Evolutionary conservation across 2,797 vertebrate species (phyloP).

Genomic region (Tadarida brasiliensis): DNA sequence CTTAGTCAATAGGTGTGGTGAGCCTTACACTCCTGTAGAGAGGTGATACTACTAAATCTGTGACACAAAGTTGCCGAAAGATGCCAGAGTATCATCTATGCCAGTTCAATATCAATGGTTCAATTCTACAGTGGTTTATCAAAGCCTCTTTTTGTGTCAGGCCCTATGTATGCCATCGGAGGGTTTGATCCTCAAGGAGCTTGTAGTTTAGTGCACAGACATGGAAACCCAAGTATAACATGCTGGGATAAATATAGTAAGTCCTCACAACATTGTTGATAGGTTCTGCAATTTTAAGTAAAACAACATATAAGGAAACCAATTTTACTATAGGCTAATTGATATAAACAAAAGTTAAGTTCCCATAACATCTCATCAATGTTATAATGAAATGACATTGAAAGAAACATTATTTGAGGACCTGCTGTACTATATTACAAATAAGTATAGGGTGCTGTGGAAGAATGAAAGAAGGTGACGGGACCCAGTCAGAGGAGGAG

Average conservation of each 20-base stretch:
- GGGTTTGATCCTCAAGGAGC: conserved; percentile 8
- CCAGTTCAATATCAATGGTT: conserved; percentile 34
- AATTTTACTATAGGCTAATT: not conserved
- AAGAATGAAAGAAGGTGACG: not conserved
- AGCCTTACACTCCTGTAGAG: conserved; percentile 4
- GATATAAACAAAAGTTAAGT: not conserved
- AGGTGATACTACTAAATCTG: conserved; percentile 4
- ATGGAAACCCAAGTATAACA: conserved; percentile 19
- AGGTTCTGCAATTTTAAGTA: not conserved
- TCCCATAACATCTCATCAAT: not conserved
- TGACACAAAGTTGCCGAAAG: conserved; percentile 24
- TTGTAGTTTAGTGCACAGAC: conserved; percentile 16
- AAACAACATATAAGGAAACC: not conserved
- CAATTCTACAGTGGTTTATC: conserved; percentile 15
- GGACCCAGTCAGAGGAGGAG: not conserved
- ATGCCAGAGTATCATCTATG: conserved; percentile 5
- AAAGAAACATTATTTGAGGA: not conserved
- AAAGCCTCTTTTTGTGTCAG: conserved; percentile 7
- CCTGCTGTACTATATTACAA: not conserved
- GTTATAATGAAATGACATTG: not conserved
- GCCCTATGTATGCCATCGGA: not conserved
- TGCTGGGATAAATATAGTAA: not conserved
- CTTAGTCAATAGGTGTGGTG: not conserved
- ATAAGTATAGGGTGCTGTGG: not conserved
- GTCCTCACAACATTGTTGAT: not conserved